Percentiles rank a stretch among this genome's conserved stretches.
phyloP scores from a whole-genome alignment of 2,888 invertebrate genomes.

The Autographa pulchrina region DNA sequence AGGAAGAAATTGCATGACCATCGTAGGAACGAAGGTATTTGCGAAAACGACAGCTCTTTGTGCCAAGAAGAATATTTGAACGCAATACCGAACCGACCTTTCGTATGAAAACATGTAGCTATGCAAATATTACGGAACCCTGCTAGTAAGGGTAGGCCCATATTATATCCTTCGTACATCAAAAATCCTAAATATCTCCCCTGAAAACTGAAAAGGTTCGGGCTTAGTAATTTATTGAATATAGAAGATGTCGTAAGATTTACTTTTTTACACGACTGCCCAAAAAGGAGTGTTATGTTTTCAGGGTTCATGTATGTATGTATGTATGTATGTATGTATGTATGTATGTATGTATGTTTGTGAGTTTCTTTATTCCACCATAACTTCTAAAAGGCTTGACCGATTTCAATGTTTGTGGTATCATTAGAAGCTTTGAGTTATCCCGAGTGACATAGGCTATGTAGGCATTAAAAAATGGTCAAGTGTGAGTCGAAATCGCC shows the following conservation, averaged over 20 bases:
- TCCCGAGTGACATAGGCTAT: too few species aligned
- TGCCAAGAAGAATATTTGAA: background rate
- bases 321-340: too few species aligned
- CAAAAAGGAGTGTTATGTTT: too few species aligned
- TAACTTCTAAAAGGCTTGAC: too few species aligned
- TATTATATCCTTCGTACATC: background rate
- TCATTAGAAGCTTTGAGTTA: too few species aligned
- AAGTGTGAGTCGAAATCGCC: too few species aligned
- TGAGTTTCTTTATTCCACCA: too few species aligned
- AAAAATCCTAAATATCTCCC: background rate
- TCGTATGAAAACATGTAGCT: conserved; percentile 7
- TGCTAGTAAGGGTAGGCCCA: background rate
- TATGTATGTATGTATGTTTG: too few species aligned
- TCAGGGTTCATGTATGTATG: too few species aligned
- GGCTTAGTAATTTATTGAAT: background rate
- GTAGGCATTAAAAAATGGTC: too few species aligned
- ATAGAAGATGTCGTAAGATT: background rate
- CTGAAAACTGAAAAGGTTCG: background rate
- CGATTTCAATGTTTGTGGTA: too few species aligned
- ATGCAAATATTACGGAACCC: background rate
- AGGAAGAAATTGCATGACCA: background rate
- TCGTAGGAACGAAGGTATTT: background rate
- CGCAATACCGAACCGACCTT: conserved; percentile 3
- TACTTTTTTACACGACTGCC: background rate
- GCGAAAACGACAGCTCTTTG: background rate